A percentile compares a stretch with the other conserved stretches of the same genome.
These are phyloP conservation scores for Elanus axillaris DNA, from an alignment of 2,113 vertebrate species.

Conservation along the genomic window DNA sequence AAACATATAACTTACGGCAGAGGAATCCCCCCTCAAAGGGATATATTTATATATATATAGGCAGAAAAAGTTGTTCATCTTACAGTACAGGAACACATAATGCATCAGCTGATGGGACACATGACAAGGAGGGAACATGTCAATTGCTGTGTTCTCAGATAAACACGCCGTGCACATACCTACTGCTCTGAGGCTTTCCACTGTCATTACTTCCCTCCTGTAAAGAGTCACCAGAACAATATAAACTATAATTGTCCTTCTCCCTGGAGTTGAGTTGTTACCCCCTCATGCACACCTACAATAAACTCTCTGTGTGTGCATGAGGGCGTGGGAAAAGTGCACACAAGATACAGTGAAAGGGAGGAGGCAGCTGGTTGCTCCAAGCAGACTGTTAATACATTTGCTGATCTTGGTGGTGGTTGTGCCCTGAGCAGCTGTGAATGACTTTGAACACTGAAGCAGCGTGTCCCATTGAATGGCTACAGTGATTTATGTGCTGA, in stretches of 20 bases:
- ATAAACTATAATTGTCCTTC: neutral
- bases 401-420: neutral
- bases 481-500: neutral
- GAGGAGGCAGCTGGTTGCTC: neutral
- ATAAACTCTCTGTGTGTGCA: fast-evolving
- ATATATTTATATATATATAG: fast-evolving
- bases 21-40: neutral
- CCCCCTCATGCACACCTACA: neutral
- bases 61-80: neutral
- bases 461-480: neutral
- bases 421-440: neutral
- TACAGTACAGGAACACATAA: neutral
- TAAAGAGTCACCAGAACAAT: neutral
- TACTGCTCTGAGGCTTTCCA: neutral
- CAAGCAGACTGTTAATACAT: neutral
- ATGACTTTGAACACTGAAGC: neutral
- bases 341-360: neutral
- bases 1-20: neutral
- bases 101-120: neutral
- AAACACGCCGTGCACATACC: neutral
- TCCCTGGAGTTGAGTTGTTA: neutral
- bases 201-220: neutral
- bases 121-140: fast-evolving
- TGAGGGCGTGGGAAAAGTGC: neutral
- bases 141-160: fast-evolving